Evolutionary conservation across 2,888 invertebrate genomes (phyloP).

Genomic region (Andrena minutula): DNA sequence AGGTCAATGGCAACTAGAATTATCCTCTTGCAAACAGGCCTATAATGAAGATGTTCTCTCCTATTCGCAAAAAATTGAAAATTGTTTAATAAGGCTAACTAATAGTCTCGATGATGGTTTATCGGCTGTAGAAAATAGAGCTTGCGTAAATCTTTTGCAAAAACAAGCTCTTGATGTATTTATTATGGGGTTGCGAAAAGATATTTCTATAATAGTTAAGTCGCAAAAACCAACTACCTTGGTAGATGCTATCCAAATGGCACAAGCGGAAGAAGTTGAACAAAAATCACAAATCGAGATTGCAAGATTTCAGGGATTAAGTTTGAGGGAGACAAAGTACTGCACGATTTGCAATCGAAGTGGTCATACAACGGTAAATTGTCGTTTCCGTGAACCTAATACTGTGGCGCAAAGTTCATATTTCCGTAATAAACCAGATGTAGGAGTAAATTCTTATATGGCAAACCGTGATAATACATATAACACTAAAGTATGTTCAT

Average conservation of each 20-base stretch:
- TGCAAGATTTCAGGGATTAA: conserved; percentile 46
- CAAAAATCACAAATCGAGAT: conserved; percentile 65
- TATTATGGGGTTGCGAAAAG: conserved; percentile 72
- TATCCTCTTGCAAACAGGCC: conserved; percentile 13
- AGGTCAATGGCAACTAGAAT: conserved; percentile 18
- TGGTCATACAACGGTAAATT: conserved; percentile 14
- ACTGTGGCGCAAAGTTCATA: background rate
- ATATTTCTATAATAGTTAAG: conserved; percentile 74
- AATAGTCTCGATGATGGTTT: conserved; percentile 10
- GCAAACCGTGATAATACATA: background rate
- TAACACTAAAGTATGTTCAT: background rate
- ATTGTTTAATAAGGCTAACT: conserved; percentile 19
- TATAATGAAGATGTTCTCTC: background rate
- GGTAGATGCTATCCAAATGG: conserved; percentile 74
- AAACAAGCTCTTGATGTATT: conserved; percentile 76
- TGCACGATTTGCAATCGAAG: conserved; percentile 10
- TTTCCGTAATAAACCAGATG: background rate
- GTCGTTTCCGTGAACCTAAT: background rate
- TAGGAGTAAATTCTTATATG: background rate
- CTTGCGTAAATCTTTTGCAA: conserved; percentile 57
- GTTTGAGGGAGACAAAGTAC: conserved; percentile 13
- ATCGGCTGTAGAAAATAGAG: background rate
- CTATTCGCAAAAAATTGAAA: conserved; percentile 11
- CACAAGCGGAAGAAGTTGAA: conserved; percentile 73
- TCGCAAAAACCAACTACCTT: conserved; percentile 72